Conservation (phyloP, 2,888 invertebrate species). For the Molorchus minor region DNA sequence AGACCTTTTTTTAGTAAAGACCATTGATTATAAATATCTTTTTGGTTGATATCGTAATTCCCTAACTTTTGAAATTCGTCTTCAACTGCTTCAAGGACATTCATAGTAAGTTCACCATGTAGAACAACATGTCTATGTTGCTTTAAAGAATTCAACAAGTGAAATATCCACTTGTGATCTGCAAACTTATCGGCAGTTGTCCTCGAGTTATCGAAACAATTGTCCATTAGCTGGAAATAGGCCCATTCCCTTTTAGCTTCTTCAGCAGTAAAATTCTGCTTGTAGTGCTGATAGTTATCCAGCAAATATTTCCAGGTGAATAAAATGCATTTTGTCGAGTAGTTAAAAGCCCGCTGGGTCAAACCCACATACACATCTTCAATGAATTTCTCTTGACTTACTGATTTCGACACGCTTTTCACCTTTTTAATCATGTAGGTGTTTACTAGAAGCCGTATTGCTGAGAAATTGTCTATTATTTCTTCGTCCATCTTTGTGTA, state of each 20-base stretch:
- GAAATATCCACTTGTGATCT: background rate
- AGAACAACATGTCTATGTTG: background rate
- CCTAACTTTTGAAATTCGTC: slow-evolving; percentile 27
- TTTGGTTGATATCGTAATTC: slow-evolving; percentile 33
- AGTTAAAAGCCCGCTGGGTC: background rate
- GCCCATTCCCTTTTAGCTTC: background rate
- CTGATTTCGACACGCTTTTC: background rate
- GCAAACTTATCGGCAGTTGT: background rate
- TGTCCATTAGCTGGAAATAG: slow-evolving; percentile 15
- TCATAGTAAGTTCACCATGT: slow-evolving; percentile 11
- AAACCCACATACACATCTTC: slow-evolving; percentile 1
- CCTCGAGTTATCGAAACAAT: slow-evolving; percentile 10
- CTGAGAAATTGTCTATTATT: slow-evolving; percentile 11
- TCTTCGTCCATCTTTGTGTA: background rate
- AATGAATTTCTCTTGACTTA: slow-evolving; percentile 8
- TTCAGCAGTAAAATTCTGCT: slow-evolving; percentile 2
- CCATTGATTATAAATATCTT: slow-evolving; percentile 34
- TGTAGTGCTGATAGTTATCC: slow-evolving; percentile 15
- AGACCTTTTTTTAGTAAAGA: slow-evolving; percentile 27
- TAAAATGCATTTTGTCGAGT: background rate
- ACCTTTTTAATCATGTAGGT: slow-evolving; percentile 5
- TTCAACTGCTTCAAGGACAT: slow-evolving; percentile 22
- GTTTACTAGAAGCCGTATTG: slow-evolving; percentile 7
- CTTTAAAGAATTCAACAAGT: background rate
- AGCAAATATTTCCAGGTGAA: slow-evolving; percentile 12